Evolutionary conservation across 1,140 invertebrate genomes (phyloP), one percentile per base, ranked within the genome.

Genomic region (Polyergus mexicanus): DNA sequence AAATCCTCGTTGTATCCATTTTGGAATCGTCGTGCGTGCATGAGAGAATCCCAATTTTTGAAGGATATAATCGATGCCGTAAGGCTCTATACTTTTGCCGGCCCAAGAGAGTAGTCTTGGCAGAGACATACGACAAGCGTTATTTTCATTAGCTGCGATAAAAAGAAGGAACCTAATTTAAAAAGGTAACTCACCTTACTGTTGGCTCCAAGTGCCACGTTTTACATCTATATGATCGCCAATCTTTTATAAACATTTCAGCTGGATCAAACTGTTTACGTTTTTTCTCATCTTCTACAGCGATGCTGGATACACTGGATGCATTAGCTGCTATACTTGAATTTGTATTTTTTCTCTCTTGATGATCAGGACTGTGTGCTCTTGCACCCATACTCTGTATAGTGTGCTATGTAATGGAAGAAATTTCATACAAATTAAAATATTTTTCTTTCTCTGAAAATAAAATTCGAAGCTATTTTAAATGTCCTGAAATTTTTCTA

Each of bases 151-250:
- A 5, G 8, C 13, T 47, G 28, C 7, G 19, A 81, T 25, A 38
- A 25, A 25, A 10, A 25, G 25, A 83, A 28, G 5, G 0, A 8
- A 63, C 25, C 25, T 7, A 56, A 13, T 47, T 78, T 63, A 10
- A 0, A 54, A 35, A 44, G 60, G 44, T 41, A 35, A 84, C 93
- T 93, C 96, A 98, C 97, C 98, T 96, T 74, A 99, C 98, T 71
- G 99, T 99, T 5, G 99, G 99, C 95, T 99, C 99, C 44, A 99
- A 96, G 93, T 99, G 98, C 99, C 99, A 99, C 0, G 98, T 99
- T 95, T 98, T 98, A 94, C 99, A 99, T 90, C 98, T 97, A 95
- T 98, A 99, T 91, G 97, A 97, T 85, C 99, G 95, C 97, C 98
- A 99, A 95, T 99, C 98, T 94, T 98, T 97, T 71, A 97, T 97